These are phyloP conservation scores for Trissoscelio sp. DNA, from an alignment of 2,888 invertebrate species.

Conservation along the genomic window DNA sequence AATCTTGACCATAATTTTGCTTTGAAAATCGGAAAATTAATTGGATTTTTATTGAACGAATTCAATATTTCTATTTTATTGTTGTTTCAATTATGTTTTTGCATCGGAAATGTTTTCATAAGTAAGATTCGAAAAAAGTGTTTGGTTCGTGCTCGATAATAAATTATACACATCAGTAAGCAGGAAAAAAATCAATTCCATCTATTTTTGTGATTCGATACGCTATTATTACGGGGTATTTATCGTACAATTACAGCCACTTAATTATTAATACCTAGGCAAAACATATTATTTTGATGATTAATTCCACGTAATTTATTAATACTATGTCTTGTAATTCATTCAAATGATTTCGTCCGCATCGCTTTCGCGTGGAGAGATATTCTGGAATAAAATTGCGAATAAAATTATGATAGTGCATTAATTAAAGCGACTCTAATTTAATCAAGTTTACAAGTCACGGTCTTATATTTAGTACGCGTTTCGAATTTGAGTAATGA, in stretches of 20 bases:
- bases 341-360: too few relatives aligned
- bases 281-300: not conserved
- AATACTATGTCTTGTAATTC: constrained; percentile 19
- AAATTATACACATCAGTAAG: constrained; percentile 3
- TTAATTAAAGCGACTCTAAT: constrained; percentile 9
- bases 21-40: not conserved
- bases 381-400: too few relatives aligned
- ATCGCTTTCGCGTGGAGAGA: too few relatives aligned
- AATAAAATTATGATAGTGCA: constrained; percentile 12
- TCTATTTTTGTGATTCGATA: constrained; percentile 17
- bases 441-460: constrained; percentile 25
- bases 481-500: constrained; percentile 13
- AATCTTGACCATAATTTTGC: too few relatives aligned
- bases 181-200: constrained; percentile 17
- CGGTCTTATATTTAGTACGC: constrained; percentile 19
- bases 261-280: constrained; percentile 16
- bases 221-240: constrained; percentile 3
- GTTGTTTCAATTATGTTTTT: constrained; percentile 7
- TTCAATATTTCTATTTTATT: constrained; percentile 19
- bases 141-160: not conserved
- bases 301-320: constrained; percentile 6
- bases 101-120: constrained; percentile 5
- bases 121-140: not conserved
- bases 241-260: constrained; percentile 15
- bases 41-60: not conserved